Evolutionary conservation across 1,140 invertebrate species (phyloP).

Genomic region (Drosophila pseudoananassae): DNA sequence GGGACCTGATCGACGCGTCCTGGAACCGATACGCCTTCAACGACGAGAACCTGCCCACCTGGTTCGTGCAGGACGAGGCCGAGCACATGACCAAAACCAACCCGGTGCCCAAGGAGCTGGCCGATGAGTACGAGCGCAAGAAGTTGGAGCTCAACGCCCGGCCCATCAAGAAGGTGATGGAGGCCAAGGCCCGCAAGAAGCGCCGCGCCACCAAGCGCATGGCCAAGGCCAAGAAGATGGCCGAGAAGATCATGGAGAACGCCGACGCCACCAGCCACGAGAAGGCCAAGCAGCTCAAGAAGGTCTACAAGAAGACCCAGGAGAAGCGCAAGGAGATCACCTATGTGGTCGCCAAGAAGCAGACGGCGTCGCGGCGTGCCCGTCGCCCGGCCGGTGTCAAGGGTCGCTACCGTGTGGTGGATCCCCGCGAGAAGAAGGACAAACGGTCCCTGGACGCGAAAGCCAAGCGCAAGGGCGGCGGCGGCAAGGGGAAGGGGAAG

Average conservation of each 20-base stretch:
- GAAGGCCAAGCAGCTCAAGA: constrained; percentile 95
- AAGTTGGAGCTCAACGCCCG: constrained; percentile 95
- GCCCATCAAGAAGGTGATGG: constrained; percentile 99
- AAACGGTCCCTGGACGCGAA: constrained; percentile 89
- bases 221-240: constrained; percentile 97
- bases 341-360: constrained; percentile 98
- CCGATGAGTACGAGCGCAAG: constrained; percentile 90
- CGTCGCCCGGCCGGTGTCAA: constrained; percentile 93
- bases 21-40: constrained; percentile 96
- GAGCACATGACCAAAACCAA: constrained; percentile 93
- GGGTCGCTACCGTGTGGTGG: constrained; percentile 97
- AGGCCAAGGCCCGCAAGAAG: constrained; percentile 99
- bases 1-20: constrained; percentile 93
- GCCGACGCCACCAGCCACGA: constrained; percentile 95
- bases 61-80: constrained; percentile 98
- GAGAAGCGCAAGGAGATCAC: constrained; percentile 95
- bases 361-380: constrained; percentile 90
- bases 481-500: constrained; percentile 32
- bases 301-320: constrained; percentile 96
- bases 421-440: constrained; percentile 98
- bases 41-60: constrained; percentile 96
- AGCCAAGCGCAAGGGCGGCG: constrained; percentile 68
- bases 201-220: constrained; percentile 92
- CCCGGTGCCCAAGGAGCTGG: constrained; percentile 91
- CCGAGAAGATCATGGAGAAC: constrained; percentile 95